Base-by-base conservation (phyloP, 2,888 invertebrate species). In the Nymphalis polychloros region DNA sequence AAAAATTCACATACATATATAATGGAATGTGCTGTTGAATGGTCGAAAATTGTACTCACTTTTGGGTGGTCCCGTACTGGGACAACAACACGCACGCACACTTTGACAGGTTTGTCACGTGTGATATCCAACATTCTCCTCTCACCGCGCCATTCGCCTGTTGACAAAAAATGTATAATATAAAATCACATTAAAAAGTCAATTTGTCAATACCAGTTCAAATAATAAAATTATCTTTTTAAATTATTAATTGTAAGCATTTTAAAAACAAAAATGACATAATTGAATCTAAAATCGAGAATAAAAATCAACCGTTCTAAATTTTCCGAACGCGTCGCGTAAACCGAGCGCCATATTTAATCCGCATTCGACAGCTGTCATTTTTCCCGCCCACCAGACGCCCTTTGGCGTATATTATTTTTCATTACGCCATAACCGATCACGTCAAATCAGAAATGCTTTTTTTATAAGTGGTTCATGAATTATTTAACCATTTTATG, bases 1-100 rank as follows among this genome's bases (percentile, higher is more conserved):
- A 27, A 5, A 27, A 5, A 4, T 27, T 5, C 5, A 27, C 5
- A 27, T 23, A 23, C 3, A 23, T 27, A 31, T 31, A 31, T 31
- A 31, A 31, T 31, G 5, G 0, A 13, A 41, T 41, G 13, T 41
- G 4, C 13, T 13, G 13, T 41, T 41, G 4, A 13, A 41, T 41
- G 13, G 4, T 41, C 4, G 13, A 41, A 41, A 4, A n/a, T 20
- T 13, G 8, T 55, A 79, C 87, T 93, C 83, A 96, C 96, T 94
- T 97, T 97, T 61, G 97, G 97, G 87, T 97, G 97, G 88, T 97
- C 97, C 73, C 96, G 93, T 65, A 97, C 97, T 13, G 97, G 97
- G 67, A 97, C 97, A 71, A 96, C 95, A 67, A 97, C 97, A 79
- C 96, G 94, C 74, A 97, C 97, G 78, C 97, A 96, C 76, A 97